Base-by-base conservation (phyloP, 2,888 invertebrate species). In the Acanthosepion pharaonis region DNA sequence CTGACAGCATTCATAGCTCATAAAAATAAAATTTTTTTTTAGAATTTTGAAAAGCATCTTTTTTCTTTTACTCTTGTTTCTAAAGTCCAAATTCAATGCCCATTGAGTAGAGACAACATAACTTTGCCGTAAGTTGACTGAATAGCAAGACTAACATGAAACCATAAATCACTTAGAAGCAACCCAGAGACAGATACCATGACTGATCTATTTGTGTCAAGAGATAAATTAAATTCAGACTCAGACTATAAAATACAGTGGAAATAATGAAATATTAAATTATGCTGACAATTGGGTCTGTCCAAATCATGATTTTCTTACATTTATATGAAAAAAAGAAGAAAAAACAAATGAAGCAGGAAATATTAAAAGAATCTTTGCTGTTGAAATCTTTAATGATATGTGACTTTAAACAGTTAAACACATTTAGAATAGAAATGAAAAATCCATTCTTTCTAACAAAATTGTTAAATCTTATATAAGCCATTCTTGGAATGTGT, bases 181-280 rank as follows among this genome's bases (percentile, higher is more conserved):
- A 33, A 78, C 18, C 9, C n/a, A 33, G n/a, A 78, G n/a, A 11
- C n/a, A 23, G n/a, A 11, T 33, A 33, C 11, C 78, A 78, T 78
- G 78, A n/a, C n/a, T n/a, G n/a, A 78, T 33, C 78, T 78, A 78
- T n/a, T 78, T 78, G n/a, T 15, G n/a, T 78, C n/a, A n/a, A 78
- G 78, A 78, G 78, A 78, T n/a, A 78, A 78, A 78, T 78, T n/a
- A 78, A 78, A 78, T 78, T 78, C 59, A 23, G 23, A 59, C 59
- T 59, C 78, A 33, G 15, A 78, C 9, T 33, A 78, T n/a, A 78
- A 1, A n/a, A n/a, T 33, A 78, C 33, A n/a, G n/a, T 78, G n/a
- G 33, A 78, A 33, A 78, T 78, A n/a, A 78, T 78, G 78, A 78
- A 78, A 78, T 78, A 78, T 78, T 78, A n/a, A n/a, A 78, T 78